Evolutionary conservation across 2,888 invertebrate genomes (phyloP).

Genomic region (Leucoma salicis): DNA sequence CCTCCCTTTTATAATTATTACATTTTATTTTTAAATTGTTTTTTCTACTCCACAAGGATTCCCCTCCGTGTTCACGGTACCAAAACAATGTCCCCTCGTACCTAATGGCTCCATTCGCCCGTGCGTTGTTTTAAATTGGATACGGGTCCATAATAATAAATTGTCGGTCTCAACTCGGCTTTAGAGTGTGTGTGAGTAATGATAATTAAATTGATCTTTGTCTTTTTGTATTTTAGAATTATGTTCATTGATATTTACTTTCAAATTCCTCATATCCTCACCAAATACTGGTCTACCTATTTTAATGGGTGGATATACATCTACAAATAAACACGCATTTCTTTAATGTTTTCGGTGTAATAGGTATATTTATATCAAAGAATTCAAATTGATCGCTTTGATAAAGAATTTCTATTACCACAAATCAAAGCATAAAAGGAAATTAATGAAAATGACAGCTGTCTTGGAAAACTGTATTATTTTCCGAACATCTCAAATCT

Average conservation of each 20-base stretch:
- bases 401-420: slow-evolving; percentile 5
- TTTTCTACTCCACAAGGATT: slow-evolving; percentile 76
- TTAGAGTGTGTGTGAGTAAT: slow-evolving; percentile 71
- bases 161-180: slow-evolving; percentile 77
- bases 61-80: slow-evolving; percentile 68
- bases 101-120: slow-evolving; percentile 69
- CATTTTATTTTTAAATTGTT: slow-evolving; percentile 83
- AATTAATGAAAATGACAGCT: not conserved
- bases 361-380: slow-evolving; percentile 7
- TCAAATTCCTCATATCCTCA: slow-evolving; percentile 16
- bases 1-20: slow-evolving; percentile 79
- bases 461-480: not conserved
- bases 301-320: slow-evolving; percentile 28
- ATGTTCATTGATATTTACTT: slow-evolving; percentile 21
- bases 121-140: slow-evolving; percentile 81
- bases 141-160: slow-evolving; percentile 81
- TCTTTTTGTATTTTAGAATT: slow-evolving; percentile 43
- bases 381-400: slow-evolving; percentile 16
- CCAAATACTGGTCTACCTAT: slow-evolving; percentile 18
- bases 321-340: slow-evolving; percentile 12
- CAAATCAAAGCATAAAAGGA: not conserved
- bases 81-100: slow-evolving; percentile 73
- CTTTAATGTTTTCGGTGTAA: slow-evolving; percentile 6
- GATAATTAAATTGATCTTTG: slow-evolving; percentile 77
- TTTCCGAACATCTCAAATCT: not conserved